Evolutionary conservation across 2,888 invertebrate genomes (phyloP).

Genomic region (Muscina levida): DNA sequence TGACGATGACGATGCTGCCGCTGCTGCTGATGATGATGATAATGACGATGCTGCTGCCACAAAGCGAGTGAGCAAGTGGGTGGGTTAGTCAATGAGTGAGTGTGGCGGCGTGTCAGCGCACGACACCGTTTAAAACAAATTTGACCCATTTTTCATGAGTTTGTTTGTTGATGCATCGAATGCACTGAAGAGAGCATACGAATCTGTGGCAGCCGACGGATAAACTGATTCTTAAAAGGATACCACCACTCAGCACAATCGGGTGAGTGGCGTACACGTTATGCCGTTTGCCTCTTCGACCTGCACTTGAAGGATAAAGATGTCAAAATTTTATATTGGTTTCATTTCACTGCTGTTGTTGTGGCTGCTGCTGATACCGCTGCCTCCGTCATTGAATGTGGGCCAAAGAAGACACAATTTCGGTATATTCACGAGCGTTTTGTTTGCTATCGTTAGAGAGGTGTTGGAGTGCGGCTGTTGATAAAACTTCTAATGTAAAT

Average conservation of each 20-base stretch:
- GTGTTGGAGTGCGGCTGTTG: not conserved
- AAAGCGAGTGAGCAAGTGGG: too few species aligned
- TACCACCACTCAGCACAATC: constrained; percentile 21
- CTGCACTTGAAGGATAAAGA: constrained; percentile 66
- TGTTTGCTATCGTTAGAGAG: not conserved
- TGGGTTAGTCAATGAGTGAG: constrained; percentile 13
- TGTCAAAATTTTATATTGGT: constrained; percentile 62
- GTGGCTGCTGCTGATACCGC: not conserved
- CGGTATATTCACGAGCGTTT: not conserved
- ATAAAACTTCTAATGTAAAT: constrained; percentile 54
- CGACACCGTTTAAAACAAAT: constrained; percentile 42
- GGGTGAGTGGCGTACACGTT: constrained; percentile 55
- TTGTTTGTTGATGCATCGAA: constrained; percentile 27
- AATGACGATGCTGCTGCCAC: too few species aligned
- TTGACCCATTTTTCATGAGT: constrained; percentile 68
- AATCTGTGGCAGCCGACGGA: constrained; percentile 41
- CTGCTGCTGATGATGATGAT: too few species aligned
- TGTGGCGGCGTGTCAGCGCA: not conserved
- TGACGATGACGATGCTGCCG: too few species aligned
- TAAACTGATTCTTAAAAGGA: constrained; percentile 32
- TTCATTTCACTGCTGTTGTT: not conserved
- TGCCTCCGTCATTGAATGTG: not conserved
- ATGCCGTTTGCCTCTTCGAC: constrained; percentile 67
- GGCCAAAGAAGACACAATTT: not conserved
- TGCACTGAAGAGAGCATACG: constrained; percentile 33